A percentile compares a stretch with the other conserved stretches of the same genome.
Conservation (phyloP, 2,888 invertebrate genomes). For the Cremastinae sp. region DNA sequence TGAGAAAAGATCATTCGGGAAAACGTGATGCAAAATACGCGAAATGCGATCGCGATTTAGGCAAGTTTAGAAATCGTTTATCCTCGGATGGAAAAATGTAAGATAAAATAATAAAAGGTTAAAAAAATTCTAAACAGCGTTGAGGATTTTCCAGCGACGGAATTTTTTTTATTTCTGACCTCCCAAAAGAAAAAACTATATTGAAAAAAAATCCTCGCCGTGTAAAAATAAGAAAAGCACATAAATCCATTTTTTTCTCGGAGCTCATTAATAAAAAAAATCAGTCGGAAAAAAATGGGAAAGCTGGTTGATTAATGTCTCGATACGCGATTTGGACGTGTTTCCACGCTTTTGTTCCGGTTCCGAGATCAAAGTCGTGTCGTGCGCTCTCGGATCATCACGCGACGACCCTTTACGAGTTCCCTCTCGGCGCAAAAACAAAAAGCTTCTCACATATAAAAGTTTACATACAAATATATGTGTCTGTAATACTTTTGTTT, state of each 20-base stretch:
- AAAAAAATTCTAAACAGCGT: too few relatives aligned
- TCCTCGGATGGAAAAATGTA: too few relatives aligned
- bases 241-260: background rate
- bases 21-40: slow-evolving; percentile 14
- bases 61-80: too few relatives aligned
- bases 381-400: slow-evolving; percentile 59
- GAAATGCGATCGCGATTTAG: slow-evolving; percentile 2
- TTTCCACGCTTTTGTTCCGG: slow-evolving; percentile 58
- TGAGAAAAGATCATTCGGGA: slow-evolving; percentile 37
- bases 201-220: background rate
- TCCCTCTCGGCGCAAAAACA: too few relatives aligned
- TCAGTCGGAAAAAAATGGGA: slow-evolving; percentile 14
- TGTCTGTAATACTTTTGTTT: too few relatives aligned
- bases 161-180: too few relatives aligned
- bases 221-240: too few relatives aligned
- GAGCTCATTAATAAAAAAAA: slow-evolving; percentile 14
- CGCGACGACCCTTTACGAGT: slow-evolving; percentile 52
- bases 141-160: too few relatives aligned
- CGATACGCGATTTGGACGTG: slow-evolving; percentile 31
- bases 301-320: slow-evolving; percentile 6
- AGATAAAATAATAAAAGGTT: too few relatives aligned
- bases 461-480: too few relatives aligned
- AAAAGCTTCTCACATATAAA: too few relatives aligned
- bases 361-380: slow-evolving; percentile 55
- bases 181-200: too few relatives aligned